Evolutionary conservation across 1,140 invertebrate species (phyloP), one percentile per base, ranked within the genome.

Genomic region (Battus philenor): DNA sequence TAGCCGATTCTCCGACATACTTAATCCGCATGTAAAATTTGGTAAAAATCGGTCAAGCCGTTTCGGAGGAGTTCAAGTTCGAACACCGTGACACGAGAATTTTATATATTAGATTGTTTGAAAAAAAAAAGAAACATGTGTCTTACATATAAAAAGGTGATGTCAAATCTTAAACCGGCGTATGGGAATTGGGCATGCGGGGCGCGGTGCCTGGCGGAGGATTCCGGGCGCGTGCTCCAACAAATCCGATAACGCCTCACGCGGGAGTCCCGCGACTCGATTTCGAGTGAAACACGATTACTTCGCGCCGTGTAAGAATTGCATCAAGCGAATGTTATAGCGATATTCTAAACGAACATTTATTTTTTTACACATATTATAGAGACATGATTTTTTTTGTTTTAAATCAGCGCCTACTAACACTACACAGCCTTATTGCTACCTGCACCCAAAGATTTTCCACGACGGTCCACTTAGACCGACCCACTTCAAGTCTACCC

Each of bases 191-290:
- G 54, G 53, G 49, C 53, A 47, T 47, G 16, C 39, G 11, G 29
- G 51, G 34, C 51, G 44, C 49, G 49, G 50, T 31, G 38, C 47
- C 13, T 44, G 32, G 20, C 9, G 32, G 36, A 26, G 45, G 47
- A 74, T 73, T 71, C 70, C 41, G 47, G 9, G 31, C 66, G 70
- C 73, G 73, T 72, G 15, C 58, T 43, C 49, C 59, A 62, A 68
- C 68, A 77, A 74, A 77, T 74, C 73, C 56, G 70, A 77, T 77
- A 74, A 74, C 66, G 60, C 63, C 65, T 67, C 57, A 69, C 59
- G 59, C 66, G 54, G 57, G 70, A 74, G 74, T 70, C 74, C 62
- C 64, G 68, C 72, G 73, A 77, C 73, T 74, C 70, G 68, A 77
- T 77, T 74, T 66, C 70, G 67, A 59, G 49, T 50, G 51, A 59